Evolutionary conservation across 2,888 invertebrate species (phyloP), one percentile per base, ranked within the genome.

Genomic region (Pristionchus arcanus): DNA sequence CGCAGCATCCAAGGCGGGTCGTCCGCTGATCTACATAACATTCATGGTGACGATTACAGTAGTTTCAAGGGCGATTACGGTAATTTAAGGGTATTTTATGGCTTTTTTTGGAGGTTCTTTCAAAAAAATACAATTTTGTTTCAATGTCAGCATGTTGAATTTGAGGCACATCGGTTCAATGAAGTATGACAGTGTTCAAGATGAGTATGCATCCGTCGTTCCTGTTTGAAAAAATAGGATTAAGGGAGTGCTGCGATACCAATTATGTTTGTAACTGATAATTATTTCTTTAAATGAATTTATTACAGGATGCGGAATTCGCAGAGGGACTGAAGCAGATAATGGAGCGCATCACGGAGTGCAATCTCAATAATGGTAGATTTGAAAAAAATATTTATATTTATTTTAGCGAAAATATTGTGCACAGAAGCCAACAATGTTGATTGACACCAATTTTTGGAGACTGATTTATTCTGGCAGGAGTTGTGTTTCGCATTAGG

Each of bases 11-110:
- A 53, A 74, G 49, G 71, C 87, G 5, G 87, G 87, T 21, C 74
- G 87, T 21, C 87, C 87, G 49, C n/a, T 88, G 74, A 74, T 74
- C 34, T 88, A 88, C 74, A 7, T 74, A 0, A 74, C 87, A 28
- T 88, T 55, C 71, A 53, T 55, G 71, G 81, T 53, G n/a, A 31
- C 1, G 25, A 77, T 77, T 77, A 37, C 11, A 21, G 42, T 68
- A 28, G n/a, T 66, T 59, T 59, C 19, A n/a, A 28, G 15, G 28
- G 11, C n/a, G 66, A n/a, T 21, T 66, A 25, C 66, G n/a, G 66
- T 13, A 66, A 13, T 9, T 13, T n/a, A 25, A 5, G 66, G 3
- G 13, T 49, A 49, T 49, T 49, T 49, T 49, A 7, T 49, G 9
- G 42, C 9, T 49, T 49, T 49, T 49, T 9, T 49, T 9, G 9